Conservation (phyloP, 2,113 vertebrate species). For the Rhagologus leucostigma region DNA sequence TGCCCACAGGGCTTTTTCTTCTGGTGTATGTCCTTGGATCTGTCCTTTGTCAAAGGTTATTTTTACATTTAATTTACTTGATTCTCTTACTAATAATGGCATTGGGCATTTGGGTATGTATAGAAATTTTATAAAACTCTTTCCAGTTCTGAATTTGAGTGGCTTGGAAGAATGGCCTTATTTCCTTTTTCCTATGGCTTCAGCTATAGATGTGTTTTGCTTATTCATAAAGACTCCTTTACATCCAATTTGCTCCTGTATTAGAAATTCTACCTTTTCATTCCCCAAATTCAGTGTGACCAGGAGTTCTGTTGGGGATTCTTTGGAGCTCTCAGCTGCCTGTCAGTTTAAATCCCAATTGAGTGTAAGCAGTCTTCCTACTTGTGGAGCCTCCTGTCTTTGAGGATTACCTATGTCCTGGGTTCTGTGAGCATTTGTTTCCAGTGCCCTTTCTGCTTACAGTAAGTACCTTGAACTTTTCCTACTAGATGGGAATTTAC, state of each 20-base stretch:
- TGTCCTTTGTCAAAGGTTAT: background rate
- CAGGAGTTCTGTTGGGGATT: background rate
- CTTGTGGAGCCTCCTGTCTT: background rate
- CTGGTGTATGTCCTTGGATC: background rate
- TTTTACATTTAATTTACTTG: background rate
- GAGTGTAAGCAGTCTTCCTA: background rate
- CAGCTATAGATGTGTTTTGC: background rate
- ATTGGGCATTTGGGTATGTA: background rate
- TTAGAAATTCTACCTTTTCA: background rate
- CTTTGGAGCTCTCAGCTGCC: background rate
- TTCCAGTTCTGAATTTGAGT: background rate
- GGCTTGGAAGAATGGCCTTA: background rate
- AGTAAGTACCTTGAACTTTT: background rate
- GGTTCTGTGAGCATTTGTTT: background rate
- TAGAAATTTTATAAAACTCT: background rate
- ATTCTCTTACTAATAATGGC: background rate
- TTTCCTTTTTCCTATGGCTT: background rate
- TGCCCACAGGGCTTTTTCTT: background rate
- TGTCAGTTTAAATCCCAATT: accelerated
- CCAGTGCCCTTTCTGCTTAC: background rate
- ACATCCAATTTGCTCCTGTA: background rate
- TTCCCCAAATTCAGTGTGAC: background rate
- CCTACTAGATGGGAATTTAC: background rate
- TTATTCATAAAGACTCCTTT: background rate
- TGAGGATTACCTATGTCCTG: background rate